Percentiles rank a stretch among this genome's conserved stretches.
These are phyloP conservation scores for Naja naja DNA, from an alignment of 2,113 vertebrate species.

Conservation along the genomic window DNA sequence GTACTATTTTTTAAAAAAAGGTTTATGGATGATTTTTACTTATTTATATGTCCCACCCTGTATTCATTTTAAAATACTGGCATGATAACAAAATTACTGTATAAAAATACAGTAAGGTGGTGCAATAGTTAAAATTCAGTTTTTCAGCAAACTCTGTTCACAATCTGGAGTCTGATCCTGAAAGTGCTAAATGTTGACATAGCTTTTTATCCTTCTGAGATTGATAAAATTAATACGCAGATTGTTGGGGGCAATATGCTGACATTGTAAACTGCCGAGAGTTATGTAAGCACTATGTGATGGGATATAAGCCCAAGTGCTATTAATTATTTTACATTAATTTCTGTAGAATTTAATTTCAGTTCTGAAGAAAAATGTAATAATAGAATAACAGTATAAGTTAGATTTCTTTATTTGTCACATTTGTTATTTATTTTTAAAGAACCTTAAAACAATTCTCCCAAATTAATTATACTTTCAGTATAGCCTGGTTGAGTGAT, in stretches of 20 bases:
- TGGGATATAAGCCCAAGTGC: too few relatives aligned
- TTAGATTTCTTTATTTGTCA: not conserved
- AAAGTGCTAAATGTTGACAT: too few relatives aligned
- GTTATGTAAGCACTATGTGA: too few relatives aligned
- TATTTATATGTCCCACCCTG: not conserved
- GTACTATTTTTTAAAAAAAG: not conserved
- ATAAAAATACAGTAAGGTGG: not conserved
- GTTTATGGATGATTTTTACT: too few relatives aligned
- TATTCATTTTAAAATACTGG: not conserved
- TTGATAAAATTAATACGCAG: too few relatives aligned
- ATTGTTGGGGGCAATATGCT: too few relatives aligned
- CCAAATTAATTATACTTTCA: not conserved
- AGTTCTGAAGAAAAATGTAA: not conserved
- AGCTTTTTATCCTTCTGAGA: too few relatives aligned
- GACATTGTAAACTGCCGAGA: too few relatives aligned
- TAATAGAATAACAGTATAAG: not conserved
- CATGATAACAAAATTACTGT: not conserved
- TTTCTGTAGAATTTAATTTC: not conserved
- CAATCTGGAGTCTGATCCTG: too few relatives aligned
- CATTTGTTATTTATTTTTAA: conserved; percentile 1
- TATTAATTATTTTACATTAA: not conserved
- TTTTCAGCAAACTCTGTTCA: too few relatives aligned
- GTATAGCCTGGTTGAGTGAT: not conserved
- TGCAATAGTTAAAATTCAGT: too few relatives aligned
- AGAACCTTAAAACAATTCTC: not conserved